Evolutionary conservation across 2,888 invertebrate species (phyloP), one percentile per base, ranked within the genome.

Genomic region (Tanytarsus gracilentus): DNA sequence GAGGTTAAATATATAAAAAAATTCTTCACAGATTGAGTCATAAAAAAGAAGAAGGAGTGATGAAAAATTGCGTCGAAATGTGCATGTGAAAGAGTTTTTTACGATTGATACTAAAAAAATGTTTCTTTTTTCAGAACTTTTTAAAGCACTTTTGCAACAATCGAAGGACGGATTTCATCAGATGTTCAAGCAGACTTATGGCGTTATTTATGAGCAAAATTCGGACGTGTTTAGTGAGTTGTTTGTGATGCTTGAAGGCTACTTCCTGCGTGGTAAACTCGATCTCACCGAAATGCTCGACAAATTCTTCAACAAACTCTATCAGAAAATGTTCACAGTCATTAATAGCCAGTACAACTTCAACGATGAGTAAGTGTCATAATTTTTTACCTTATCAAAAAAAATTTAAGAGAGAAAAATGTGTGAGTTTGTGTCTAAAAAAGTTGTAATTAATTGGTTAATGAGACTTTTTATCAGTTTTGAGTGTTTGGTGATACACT

Each of bases 141-240:
- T 96, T 79, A 84, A 84, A 67, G 85, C 87, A 65, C 80, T 96
- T 67, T 77, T 96, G 72, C 79, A 82, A 66, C 83, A 85, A 65
- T 91, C 94, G 21, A 86, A 88, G 67, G 80, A 79, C 65, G 92
- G 89, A 70, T 92, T 97, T 73, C 92, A 97, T 76, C 83, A 85
- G 64, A 96, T 97, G 96, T 97, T 96, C 78, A 88, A 88, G 70
- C 81, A 85, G 66, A 97, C 96, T 0, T 97, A 97, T 76, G 96
- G 96, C 60, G 84, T 92, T 73, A 84, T 96, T 67, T 97, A 97
- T 78, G 88, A 95, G 70, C 88, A 92, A 70, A 93, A 97, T 74
- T 83, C 94, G 9, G 86, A 88, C 69, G 89, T 97, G 50, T 97
- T 97, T 76, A 86, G 87, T 64, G 88, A 93, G 71, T 81, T 97